Base-by-base conservation (phyloP, 1,140 invertebrate species). In the Teleopsis dalmanni region DNA sequence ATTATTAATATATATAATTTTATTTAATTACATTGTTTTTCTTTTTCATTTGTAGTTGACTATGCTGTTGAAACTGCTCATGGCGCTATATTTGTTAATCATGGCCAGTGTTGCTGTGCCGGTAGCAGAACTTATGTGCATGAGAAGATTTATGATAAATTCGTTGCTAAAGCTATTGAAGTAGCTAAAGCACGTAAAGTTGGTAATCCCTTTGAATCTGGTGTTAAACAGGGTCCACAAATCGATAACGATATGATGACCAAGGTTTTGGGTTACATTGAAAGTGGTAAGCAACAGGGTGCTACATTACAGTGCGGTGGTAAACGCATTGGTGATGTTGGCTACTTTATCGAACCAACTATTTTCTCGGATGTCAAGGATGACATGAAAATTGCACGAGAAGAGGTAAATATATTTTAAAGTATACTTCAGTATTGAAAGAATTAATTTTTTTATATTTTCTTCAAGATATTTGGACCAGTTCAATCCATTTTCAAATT, bases 401-500 rank as follows among this genome's bases (percentile, higher is more conserved):
- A 93, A 72, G 90, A 93, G 73, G 82, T 80, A 51, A 38, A 18
- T n/a, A n/a, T n/a, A n/a, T n/a, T n/a, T n/a, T n/a, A n/a, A n/a
- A n/a, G n/a, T n/a, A n/a, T n/a, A n/a, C n/a, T n/a, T n/a, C n/a
- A n/a, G n/a, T n/a, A n/a, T n/a, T n/a, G n/a, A n/a, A n/a, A n/a
- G n/a, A n/a, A n/a, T n/a, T n/a, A n/a, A n/a, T n/a, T n/a, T n/a
- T 10, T 38, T 10, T 18, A 38, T 38, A 10, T 9, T 10, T 38
- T 14, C 16, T 3, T 13, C 35, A 53, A 87, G 81, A 94, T 97
- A 59, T 97, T 97, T 71, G 93, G 93, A 1, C 93, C 93, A 1
- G 92, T 96, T 0, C 89, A 93, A 74, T 82, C 81, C 33, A 91
- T 97, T 46, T 72, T 95, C 18, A 92, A 92, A 65, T 97, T 96